These are phyloP conservation scores for Hyles vespertilio DNA, from an alignment of 1,140 invertebrate species.

Conservation along the genomic window DNA sequence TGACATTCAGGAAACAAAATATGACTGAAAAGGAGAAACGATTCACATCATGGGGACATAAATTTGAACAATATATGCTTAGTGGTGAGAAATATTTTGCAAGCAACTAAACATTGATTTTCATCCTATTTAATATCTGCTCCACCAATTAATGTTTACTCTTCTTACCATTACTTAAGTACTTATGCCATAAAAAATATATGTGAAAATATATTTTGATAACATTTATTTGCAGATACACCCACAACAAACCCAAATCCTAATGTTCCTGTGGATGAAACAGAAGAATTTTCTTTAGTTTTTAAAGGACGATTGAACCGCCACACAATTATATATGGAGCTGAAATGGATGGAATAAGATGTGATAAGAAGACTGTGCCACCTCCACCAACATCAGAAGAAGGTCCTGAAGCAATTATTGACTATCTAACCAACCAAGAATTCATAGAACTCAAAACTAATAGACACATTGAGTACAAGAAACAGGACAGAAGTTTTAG, in stretches of 20 bases:
- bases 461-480: conserved; percentile 69
- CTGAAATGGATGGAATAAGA: conserved; percentile 81
- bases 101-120: too few species aligned
- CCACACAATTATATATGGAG: conserved; percentile 79
- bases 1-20: conserved; percentile 58
- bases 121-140: too few species aligned
- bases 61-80: conserved; percentile 89
- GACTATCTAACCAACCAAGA: conserved; percentile 60
- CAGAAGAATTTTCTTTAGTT: conserved; percentile 81
- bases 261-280: conserved; percentile 77
- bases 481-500: conserved; percentile 77
- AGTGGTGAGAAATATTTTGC: conserved; percentile 62
- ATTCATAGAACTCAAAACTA: conserved; percentile 87
- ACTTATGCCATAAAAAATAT: too few species aligned
- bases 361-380: conserved; percentile 42
- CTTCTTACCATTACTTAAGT: too few species aligned
- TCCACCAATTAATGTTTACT: too few species aligned
- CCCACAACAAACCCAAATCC: conserved; percentile 47
- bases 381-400: conserved; percentile 33
- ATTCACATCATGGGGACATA: conserved; percentile 85
- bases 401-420: conserved; percentile 36
- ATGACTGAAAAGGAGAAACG: conserved; percentile 70
- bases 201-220: too few species aligned
- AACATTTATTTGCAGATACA: conserved; percentile 35
- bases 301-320: conserved; percentile 75